Conservation (phyloP, 64 coral and sea anemone genomes). For the Montipora capricornis region DNA sequence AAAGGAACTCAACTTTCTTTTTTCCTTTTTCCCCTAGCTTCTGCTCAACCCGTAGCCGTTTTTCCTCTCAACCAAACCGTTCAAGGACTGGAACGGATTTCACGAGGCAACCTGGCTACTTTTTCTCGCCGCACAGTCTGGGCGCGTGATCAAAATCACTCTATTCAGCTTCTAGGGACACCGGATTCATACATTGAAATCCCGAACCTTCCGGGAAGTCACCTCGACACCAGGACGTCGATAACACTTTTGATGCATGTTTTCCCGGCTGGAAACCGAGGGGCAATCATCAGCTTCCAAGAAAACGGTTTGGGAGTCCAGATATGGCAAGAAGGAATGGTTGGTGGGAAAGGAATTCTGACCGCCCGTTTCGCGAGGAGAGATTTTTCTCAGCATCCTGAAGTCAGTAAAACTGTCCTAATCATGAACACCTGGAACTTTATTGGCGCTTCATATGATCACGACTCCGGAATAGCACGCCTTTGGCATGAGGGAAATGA, state of each 20-base stretch:
- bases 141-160: constrained; percentile 3
- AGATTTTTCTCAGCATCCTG: not conserved
- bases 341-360: constrained; percentile 57
- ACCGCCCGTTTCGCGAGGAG: constrained; percentile 33
- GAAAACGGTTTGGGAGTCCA: constrained; percentile 54
- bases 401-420: constrained; percentile 43
- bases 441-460: constrained; percentile 77
- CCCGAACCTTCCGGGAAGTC: constrained; percentile 29
- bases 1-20: no score
- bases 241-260: constrained; percentile 74
- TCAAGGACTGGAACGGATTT: constrained; percentile 39
- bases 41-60: constrained; percentile 48
- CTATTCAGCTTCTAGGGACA: constrained; percentile 51
- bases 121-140: not conserved
- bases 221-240: constrained; percentile 62
- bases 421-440: constrained; percentile 81
- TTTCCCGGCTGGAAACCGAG: constrained; percentile 55
- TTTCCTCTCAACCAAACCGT: constrained; percentile 58
- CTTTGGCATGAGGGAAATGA: constrained; percentile 84
- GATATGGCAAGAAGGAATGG: constrained; percentile 72
- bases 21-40: not conserved
- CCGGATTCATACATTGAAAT: constrained; percentile 64
- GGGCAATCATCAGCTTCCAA: constrained; percentile 74
- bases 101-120: constrained; percentile 57
- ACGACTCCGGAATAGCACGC: constrained; percentile 45